phyloP scores from a whole-genome alignment of 2,888 invertebrate species.

The Ecliptopera silaceata region DNA sequence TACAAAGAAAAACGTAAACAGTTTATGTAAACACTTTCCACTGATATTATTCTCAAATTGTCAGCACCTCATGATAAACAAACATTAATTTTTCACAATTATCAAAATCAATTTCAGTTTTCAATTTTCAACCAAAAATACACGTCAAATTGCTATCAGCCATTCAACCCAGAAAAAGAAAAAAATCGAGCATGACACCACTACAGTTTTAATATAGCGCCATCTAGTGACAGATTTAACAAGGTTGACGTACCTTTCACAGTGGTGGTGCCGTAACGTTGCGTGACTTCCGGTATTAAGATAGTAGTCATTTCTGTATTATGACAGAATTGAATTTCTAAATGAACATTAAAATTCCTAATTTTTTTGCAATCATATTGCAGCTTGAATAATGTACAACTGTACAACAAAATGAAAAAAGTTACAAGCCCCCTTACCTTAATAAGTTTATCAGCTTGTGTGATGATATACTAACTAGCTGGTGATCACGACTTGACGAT shows the following conservation, averaged over 20 bases:
- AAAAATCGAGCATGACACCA: constrained; percentile 43
- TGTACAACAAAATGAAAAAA: too few species aligned
- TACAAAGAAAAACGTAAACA: constrained; percentile 40
- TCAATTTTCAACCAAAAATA: constrained; percentile 54
- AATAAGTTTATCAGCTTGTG: too few species aligned
- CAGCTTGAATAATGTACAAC: too few species aligned
- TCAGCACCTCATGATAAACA: constrained; percentile 20
- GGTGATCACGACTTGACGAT: too few species aligned
- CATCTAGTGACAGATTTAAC: constrained; percentile 48
- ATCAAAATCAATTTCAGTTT: constrained; percentile 33
- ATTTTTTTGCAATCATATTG: too few species aligned
- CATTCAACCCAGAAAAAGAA: constrained; percentile 58
- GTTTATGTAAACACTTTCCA: constrained; percentile 20
- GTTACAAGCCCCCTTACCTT: too few species aligned
- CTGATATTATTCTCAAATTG: constrained; percentile 27
- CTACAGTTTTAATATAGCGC: constrained; percentile 44
- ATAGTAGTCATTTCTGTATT: too few species aligned
- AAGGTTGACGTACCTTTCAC: background rate
- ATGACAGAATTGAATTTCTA: too few species aligned
- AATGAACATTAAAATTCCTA: too few species aligned
- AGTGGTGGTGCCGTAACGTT: too few species aligned
- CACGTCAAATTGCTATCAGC: constrained; percentile 62
- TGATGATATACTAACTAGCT: too few species aligned
- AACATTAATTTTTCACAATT: constrained; percentile 38
- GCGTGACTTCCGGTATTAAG: too few species aligned